These are phyloP conservation scores for Trichosurus vulpecula DNA, from an alignment of 2,797 vertebrate genomes.

Conservation along the genomic window DNA sequence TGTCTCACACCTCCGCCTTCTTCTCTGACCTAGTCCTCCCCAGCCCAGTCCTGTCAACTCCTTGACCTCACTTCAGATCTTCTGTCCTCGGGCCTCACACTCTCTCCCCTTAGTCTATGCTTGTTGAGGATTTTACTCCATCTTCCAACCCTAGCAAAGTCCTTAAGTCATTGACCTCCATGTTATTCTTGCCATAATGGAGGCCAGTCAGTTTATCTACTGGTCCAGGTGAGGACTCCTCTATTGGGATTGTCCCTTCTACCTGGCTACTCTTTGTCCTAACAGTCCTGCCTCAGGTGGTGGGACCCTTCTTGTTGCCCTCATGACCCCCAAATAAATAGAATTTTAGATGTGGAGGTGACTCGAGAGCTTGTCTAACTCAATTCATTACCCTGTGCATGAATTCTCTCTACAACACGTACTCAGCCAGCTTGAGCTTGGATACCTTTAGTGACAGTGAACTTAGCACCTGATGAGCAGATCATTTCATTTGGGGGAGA, in stretches of 20 bases:
- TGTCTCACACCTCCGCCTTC: background rate
- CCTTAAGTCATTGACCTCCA: background rate
- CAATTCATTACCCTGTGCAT: background rate
- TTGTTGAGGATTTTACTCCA: background rate
- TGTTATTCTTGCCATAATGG: background rate
- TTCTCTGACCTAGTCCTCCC: background rate
- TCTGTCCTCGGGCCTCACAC: background rate
- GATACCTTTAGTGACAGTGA: background rate
- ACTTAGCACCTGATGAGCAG: background rate
- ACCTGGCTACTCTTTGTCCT: background rate
- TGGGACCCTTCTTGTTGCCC: background rate
- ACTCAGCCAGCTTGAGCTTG: background rate
- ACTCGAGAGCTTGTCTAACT: background rate
- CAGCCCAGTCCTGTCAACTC: background rate
- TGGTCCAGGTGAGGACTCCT: background rate
- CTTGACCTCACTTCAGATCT: background rate
- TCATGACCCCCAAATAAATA: background rate
- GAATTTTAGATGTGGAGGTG: background rate
- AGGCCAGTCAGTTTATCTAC: background rate
- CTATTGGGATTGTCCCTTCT: background rate
- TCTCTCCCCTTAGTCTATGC: background rate
- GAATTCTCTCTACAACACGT: background rate
- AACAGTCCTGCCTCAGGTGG: background rate
- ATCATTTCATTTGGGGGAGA: background rate
- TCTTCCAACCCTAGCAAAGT: background rate